Percentiles rank a stretch among this genome's conserved stretches.
Conservation (phyloP, 2,113 vertebrate species). For the Laticauda colubrina region DNA sequence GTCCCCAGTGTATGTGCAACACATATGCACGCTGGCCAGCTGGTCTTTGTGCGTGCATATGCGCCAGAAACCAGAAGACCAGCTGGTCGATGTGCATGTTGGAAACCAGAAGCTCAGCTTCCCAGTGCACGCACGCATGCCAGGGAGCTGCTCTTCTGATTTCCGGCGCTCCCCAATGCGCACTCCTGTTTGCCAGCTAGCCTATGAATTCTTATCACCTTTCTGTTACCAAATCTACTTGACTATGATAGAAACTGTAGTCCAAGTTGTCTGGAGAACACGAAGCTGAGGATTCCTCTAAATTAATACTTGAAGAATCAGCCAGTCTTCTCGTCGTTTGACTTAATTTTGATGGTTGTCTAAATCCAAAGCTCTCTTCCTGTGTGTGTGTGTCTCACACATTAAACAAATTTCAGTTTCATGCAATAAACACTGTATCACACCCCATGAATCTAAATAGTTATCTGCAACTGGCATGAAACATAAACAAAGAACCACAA, state of each 20-base stretch:
- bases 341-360: background rate
- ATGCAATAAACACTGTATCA: background rate
- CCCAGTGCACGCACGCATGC: too few relatives aligned
- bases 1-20: too few relatives aligned
- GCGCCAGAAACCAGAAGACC: too few relatives aligned
- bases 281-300: background rate
- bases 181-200: background rate
- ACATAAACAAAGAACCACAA: background rate
- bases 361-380: background rate
- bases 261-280: background rate
- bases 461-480: background rate
- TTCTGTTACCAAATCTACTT: background rate
- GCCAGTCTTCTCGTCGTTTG: background rate
- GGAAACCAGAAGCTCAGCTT: too few relatives aligned
- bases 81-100: too few relatives aligned
- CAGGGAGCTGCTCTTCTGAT: too few relatives aligned
- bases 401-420: background rate
- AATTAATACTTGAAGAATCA: background rate
- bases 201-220: background rate
- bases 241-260: background rate
- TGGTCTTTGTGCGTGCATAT: too few relatives aligned
- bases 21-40: too few relatives aligned
- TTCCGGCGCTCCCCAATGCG: too few relatives aligned
- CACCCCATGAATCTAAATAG: background rate
- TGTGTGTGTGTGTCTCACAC: background rate